Evolutionary conservation across 1,140 invertebrate species (phyloP).

Genomic region (Zaprionus kolodkinae): DNA sequence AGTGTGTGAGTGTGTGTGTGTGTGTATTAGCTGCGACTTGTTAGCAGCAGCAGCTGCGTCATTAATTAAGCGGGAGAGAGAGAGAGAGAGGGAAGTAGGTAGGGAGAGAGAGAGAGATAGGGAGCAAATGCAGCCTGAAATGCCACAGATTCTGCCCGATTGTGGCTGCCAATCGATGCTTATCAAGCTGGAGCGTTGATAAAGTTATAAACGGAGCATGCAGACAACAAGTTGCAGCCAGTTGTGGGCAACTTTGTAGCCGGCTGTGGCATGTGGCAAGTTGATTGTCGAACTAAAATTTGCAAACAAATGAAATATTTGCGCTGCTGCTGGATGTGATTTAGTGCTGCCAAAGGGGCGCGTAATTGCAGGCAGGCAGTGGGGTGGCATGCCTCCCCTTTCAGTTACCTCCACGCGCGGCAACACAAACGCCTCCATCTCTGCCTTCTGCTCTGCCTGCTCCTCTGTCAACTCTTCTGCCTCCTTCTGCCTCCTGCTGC

Average conservation of each 20-base stretch:
- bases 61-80: conserved; percentile 70
- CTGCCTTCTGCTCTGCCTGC: too few relatives aligned
- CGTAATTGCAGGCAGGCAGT: conserved; percentile 71
- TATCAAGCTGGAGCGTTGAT: conserved; percentile 35
- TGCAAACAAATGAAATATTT: conserved; percentile 80
- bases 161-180: conserved; percentile 12
- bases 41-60: conserved; percentile 71
- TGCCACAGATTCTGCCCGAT: conserved; percentile 27
- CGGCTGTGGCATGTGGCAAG: conserved; percentile 10
- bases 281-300: conserved; percentile 80
- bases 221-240: conserved; percentile 1
- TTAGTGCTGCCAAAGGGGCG: conserved; percentile 53
- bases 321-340: conserved; percentile 42
- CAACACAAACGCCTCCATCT: background rate
- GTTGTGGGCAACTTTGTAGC: background rate
- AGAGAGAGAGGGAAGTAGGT: conserved; percentile 41
- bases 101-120: background rate
- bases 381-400: background rate
- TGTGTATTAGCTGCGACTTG: conserved; percentile 39
- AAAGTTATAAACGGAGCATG: conserved; percentile 72
- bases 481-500: background rate
- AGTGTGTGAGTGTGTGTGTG: conserved; percentile 33
- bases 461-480: too few relatives aligned
- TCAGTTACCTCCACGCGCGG: background rate
- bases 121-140: conserved; percentile 11